Base-by-base conservation (phyloP, 1,140 invertebrate genomes). In the Zaprionus africanus region DNA sequence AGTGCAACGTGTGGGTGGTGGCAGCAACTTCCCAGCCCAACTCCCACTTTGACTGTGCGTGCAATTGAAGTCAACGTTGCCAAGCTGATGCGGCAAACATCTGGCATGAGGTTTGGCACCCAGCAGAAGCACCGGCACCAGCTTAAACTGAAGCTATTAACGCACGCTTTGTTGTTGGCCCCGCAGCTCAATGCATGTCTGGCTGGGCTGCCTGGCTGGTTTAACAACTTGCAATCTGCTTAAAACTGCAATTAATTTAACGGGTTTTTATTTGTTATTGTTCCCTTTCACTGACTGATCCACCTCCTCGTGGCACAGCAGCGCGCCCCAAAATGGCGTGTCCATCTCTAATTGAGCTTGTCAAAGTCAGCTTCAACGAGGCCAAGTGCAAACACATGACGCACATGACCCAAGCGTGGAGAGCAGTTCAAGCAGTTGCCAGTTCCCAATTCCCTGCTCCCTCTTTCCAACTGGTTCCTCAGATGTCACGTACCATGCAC, bases 231-330 rank as follows among this genome's bases (percentile, higher is more conserved):
- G 76, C 85, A 87, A 87, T 87, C 81, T 87, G 85, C 84, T 87
- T 87, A 87, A 87, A 87, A 87, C 58, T 81, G 81, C 84, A 87
- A 87, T 87, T 88, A 87, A 87, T 87, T 88, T 76, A 87, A 84
- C 67, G 53, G 57, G 56, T 69, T 82, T 85, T 77, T 84, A 81
- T 81, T 76, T 71, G 66, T 85, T 82, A 78, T 80, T 60, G 63
- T 61, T 53, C 46, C 5, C 1, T 73, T 79, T 82, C 60, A 65
- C 38, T 70, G 70, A 2, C 54, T 57, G 66, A 58, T 65, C 62
- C 41, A 43, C 9, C 4, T 11, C 9, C 31, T 6, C 28, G 7
- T 31, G 7, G 6, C 7, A 9, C 28, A 7, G 28, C 26, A 56
- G n/a, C 19, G 31, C 11, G 9, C 17, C 31, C 66, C 49, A 13